Evolutionary conservation across 2,113 vertebrate genomes (phyloP).

Genomic region (Oceanites oceanicus): DNA sequence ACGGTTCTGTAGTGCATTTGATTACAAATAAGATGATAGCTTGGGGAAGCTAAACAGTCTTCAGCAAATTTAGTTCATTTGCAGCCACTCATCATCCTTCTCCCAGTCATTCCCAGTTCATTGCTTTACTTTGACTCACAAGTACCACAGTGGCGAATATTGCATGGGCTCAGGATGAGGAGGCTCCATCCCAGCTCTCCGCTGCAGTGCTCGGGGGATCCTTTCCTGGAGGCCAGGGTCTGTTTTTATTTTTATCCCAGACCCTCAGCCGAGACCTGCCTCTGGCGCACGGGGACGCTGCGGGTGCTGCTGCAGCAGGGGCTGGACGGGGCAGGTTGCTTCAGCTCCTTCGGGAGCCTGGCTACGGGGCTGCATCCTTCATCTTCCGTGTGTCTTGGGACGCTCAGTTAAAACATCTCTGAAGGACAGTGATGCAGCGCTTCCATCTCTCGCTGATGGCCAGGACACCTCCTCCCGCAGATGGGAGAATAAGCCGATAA

Average conservation of each 20-base stretch:
- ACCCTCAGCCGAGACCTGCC: not conserved
- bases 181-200: not conserved
- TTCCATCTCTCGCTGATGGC: not conserved
- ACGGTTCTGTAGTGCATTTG: not conserved
- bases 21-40: not conserved
- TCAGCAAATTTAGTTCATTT: not conserved
- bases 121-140: not conserved
- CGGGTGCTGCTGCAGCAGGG: not conserved
- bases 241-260: not conserved
- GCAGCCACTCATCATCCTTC: not conserved
- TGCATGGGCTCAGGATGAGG: not conserved
- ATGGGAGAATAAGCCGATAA: not conserved
- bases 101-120: not conserved
- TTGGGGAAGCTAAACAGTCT: not conserved
- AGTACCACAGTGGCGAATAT: not conserved
- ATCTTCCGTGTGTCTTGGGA: not conserved
- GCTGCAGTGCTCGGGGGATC: not conserved
- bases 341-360: not conserved
- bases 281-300: not conserved
- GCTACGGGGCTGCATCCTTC: not conserved
- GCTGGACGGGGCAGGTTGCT: not conserved
- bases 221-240: not conserved
- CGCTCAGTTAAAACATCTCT: fast-evolving
- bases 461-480: not conserved
- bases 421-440: not conserved